phyloP scores from a whole-genome alignment of 2,113 vertebrate genomes.

The Embiotoca jacksoni region DNA sequence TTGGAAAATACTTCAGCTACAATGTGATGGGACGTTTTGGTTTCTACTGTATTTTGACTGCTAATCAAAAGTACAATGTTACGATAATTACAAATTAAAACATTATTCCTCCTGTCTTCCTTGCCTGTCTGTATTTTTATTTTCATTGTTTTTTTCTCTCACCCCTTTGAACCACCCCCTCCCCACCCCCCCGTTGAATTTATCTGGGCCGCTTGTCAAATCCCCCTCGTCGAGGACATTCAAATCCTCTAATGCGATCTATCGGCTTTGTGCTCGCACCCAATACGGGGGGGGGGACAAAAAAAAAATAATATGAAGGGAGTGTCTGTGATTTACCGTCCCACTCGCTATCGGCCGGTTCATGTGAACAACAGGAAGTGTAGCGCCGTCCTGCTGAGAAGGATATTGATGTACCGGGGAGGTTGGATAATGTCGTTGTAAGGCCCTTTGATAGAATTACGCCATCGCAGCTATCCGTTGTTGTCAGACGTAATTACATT shows the following conservation, averaged over 20 bases:
- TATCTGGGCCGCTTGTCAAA: not conserved
- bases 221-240: not conserved
- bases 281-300: not conserved
- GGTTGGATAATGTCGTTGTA: conserved; percentile 47
- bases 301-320: conserved; percentile 1
- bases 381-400: conserved; percentile 31
- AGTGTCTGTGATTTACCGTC: conserved; percentile 15
- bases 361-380: conserved; percentile 33
- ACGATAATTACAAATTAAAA: no score
- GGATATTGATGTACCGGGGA: conserved; percentile 43
- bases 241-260: conserved; percentile 35
- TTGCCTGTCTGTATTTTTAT: not conserved
- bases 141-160: no score
- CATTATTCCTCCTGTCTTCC: no score
- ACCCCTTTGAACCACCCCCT: no score
- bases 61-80: no score
- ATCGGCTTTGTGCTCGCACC: conserved; percentile 1
- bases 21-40: no score
- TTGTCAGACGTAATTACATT: conserved; percentile 55
- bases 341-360: conserved; percentile 10
- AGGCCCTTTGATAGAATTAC: conserved; percentile 52
- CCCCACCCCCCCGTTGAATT: no score
- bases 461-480: conserved; percentile 42
- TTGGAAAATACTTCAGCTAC: no score
- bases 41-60: no score